Base-by-base conservation (phyloP, 2,113 vertebrate species). In the Oreochromis niloticus region DNA sequence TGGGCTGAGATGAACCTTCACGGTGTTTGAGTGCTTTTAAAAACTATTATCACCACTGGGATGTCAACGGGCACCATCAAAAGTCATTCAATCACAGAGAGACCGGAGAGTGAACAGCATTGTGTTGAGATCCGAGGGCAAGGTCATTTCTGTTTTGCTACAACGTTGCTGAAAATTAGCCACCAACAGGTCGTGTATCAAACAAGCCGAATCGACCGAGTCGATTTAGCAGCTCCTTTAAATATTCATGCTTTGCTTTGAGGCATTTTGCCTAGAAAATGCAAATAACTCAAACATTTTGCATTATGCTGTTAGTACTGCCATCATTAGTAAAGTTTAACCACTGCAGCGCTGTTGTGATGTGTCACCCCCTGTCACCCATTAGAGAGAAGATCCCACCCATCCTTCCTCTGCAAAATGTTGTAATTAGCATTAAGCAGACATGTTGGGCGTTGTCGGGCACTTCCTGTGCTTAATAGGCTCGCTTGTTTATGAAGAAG, bases 41-140 rank as follows among this genome's bases (percentile, higher is more conserved):
- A 94, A 94, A 88, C 91, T 90, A 91, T 95, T 92, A 94, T 91
- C 92, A 84, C 88, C 61, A 22, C 85, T 82, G 83, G 7, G 84
- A 83, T 78, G 85, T 92, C 92, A 91, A 84, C 24, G 5, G 87
- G 48, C 8, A 34, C 71, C 66, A 91, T 92, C 80, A 57, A 34
- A 90, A 90, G 73, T 52, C 81, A 12, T 4, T 94, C 82, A 89
- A 61, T 90, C 71, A 83, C 16, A 22, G 46, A 59, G n/a, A 85
- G 68, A 81, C 36, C 84, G 43, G 10, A 13, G 85, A 84, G 56
- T 3, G 54, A 46, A 68, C 8, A 17, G 27, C 6, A 4, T 30
- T 10, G 36, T 6, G 59, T 78, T 75, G 80, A 32, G 57, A 89
- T 85, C 82, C 87, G 41, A 84, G 87, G 92, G 89, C 16, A 61